phyloP scores from a whole-genome alignment of 1,140 invertebrate genomes.

The Druon quercuslanigerum region DNA sequence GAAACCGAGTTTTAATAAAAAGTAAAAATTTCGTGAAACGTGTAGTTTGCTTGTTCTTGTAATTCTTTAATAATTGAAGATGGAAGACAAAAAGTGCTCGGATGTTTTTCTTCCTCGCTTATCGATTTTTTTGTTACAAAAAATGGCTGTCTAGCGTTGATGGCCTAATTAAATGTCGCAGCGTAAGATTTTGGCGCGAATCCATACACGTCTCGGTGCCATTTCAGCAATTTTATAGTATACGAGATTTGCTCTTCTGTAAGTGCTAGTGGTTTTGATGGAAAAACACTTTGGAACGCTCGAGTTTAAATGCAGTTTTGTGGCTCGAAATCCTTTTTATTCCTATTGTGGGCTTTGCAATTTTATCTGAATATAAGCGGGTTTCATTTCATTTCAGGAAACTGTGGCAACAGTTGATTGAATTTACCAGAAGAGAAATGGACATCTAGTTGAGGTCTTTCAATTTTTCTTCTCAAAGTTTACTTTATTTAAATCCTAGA shows the following conservation, averaged over 20 bases:
- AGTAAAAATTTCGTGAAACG: neutral
- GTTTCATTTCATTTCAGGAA: constrained; percentile 1
- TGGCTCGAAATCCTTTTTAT: constrained; percentile 14
- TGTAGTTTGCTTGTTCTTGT: neutral
- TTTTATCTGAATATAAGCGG: constrained; percentile 18
- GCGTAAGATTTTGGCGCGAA: constrained; percentile 17
- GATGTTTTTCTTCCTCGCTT: neutral
- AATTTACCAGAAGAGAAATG: neutral
- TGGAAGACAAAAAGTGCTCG: no score
- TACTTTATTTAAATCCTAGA: no score
- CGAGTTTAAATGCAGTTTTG: constrained; percentile 13
- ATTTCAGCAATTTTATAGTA: constrained; percentile 26
- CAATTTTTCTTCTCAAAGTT: no score
- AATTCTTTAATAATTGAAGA: no score
- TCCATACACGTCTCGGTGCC: constrained; percentile 3
- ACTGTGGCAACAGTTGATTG: neutral
- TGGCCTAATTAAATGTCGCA: constrained; percentile 6
- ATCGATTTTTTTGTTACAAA: constrained; percentile 14
- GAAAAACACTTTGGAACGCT: constrained; percentile 18
- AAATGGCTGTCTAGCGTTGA: neutral
- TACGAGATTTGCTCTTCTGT: neutral
- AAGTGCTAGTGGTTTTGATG: constrained; percentile 22
- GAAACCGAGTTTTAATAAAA: neutral
- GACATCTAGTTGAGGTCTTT: no score
- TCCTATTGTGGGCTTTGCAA: constrained; percentile 19